Evolutionary conservation across 2,888 invertebrate species (phyloP), one percentile per base, ranked within the genome.

Genomic region (Odontomyia ornata): DNA sequence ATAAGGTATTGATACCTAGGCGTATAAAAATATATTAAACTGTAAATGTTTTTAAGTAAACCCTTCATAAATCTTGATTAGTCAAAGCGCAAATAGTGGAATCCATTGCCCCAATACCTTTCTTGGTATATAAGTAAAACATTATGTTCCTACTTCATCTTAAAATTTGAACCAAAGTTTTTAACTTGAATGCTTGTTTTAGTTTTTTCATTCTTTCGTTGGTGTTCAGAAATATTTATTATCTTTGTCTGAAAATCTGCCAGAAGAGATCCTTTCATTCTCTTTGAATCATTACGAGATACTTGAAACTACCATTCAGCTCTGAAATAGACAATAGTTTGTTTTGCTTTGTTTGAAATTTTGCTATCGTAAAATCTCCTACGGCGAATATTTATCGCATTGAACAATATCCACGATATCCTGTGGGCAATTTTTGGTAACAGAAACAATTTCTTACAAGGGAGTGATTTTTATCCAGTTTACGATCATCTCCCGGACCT

Each of bases 351-450:
- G n/a, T 25, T 43, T 47, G 30, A 23, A n/a, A 65, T 9, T 65
- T 65, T 69, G 30, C 69, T 18, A 69, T 69, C 69, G 69, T 47
- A 28, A 47, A 46, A 25, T 30, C 69, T 47, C 69, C 69, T 46
- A 25, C 15, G 46, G 69, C 25, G 9, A 30, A 15, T 65, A 21
- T 72, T 73, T 73, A 73, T 73, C 36, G 36, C 73, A 43, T 52
- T 57, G 28, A 27, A 30, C 13, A 27, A 25, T 18, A 30, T 47
- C 47, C 57, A 73, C 57, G 73, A 73, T 73, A 57, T 60, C 57
- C 73, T 73, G 73, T 36, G 57, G 60, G 73, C 73, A 73, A 60
- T 73, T 73, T 72, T 73, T 60, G 36, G 73, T 73, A 36, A 73
- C 36, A 60, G 43, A 60, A 57, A 57, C 56, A 56, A 72, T 52